phyloP scores from a whole-genome alignment of 2,797 vertebrate species.

The Sarcophilus harrisii region DNA sequence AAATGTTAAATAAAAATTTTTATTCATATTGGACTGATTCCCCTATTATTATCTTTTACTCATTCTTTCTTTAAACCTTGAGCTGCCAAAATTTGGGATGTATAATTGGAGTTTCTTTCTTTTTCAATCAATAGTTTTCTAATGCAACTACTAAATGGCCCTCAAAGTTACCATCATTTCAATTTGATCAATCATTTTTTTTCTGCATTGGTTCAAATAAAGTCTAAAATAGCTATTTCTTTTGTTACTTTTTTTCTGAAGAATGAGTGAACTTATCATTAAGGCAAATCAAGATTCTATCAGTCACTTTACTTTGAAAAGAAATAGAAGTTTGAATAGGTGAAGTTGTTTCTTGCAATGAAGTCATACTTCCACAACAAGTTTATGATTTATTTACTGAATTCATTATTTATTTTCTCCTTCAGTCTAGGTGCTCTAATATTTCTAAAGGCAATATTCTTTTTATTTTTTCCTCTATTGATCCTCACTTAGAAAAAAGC shows the following conservation, averaged over 20 bases:
- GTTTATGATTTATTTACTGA: neutral
- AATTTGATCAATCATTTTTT: neutral
- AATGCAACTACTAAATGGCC: neutral
- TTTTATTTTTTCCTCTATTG: neutral
- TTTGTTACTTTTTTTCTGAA: neutral
- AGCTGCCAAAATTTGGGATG: neutral
- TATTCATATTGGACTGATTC: neutral
- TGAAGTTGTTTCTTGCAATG: too few relatives aligned
- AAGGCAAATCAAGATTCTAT: neutral
- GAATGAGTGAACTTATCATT: neutral
- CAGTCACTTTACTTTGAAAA: too few relatives aligned
- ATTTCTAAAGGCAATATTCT: neutral
- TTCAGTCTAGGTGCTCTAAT: too few relatives aligned
- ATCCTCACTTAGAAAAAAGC: neutral
- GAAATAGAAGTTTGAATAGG: too few relatives aligned
- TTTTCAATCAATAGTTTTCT: neutral
- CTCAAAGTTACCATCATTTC: too few relatives aligned
- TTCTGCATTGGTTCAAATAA: neutral
- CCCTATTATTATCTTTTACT: neutral
- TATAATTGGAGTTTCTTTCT: neutral
- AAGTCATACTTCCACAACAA: too few relatives aligned
- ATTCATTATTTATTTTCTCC: neutral
- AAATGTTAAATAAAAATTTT: too few relatives aligned
- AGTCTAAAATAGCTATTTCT: neutral
- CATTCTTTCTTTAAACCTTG: neutral